Evolutionary conservation across 2,113 vertebrate genomes (phyloP).

Genomic region (Sinocyclocheilus anshuiensis): DNA sequence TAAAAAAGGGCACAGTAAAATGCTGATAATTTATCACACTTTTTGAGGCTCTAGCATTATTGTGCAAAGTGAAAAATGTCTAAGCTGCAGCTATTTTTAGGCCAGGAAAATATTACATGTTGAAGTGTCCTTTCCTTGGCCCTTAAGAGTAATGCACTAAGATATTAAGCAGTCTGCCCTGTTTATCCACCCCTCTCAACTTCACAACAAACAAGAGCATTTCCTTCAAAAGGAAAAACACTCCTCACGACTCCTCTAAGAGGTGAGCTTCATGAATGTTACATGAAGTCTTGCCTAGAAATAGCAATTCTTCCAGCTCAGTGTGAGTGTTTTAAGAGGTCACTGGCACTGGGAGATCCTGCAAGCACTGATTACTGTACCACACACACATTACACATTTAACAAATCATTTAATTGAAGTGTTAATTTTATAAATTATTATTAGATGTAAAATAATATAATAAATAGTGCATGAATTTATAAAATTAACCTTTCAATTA

Average conservation of each 20-base stretch:
- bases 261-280: conserved; percentile 73
- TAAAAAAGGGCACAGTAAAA: background rate
- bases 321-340: conserved; percentile 33
- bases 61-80: conserved; percentile 24
- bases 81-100: background rate
- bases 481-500: background rate
- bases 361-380: conserved; percentile 12
- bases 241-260: conserved; percentile 53
- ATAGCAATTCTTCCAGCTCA: conserved; percentile 68
- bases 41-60: background rate
- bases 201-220: conserved; percentile 46
- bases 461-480: background rate
- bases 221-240: conserved; percentile 52
- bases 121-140: conserved; percentile 46
- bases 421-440: too few species aligned
- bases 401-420: too few species aligned
- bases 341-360: background rate
- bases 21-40: conserved; percentile 8
- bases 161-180: conserved; percentile 46
- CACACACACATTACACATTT: background rate
- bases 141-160: conserved; percentile 59
- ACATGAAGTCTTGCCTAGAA: conserved; percentile 70
- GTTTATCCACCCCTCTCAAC: conserved; percentile 47
- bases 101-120: background rate
- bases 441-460: background rate